Evolutionary conservation across 2,797 vertebrate species (phyloP), one percentile per base, ranked within the genome.

Genomic region (Saxicola maurus): DNA sequence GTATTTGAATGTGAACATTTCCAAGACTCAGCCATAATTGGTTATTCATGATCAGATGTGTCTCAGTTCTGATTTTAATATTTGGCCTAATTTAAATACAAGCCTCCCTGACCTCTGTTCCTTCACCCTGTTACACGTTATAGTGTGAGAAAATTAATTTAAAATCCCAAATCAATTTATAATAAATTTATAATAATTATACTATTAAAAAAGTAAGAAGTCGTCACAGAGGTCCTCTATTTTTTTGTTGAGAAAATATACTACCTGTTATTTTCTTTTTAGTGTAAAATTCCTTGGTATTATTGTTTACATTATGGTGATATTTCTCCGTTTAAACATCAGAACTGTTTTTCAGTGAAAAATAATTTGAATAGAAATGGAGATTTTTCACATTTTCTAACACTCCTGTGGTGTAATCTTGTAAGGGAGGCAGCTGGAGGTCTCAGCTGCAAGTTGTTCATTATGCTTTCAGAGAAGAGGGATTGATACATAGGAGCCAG

Each of bases 71-170:
- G 31, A 33, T 60, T 74, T 83, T 80, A 73, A 11, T 73, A 61
- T 49, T 55, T 23, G 8, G 4, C 10, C 8, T 46, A 11, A 20
- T 74, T 74, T 37, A 75, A 85, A 62, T 57, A 12, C 17, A n/a
- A 60, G 7, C 18, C 5, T 72, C 8, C 12, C 10, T 9, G 9
- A 43, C 55, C 11, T 64, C 43, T 88, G 4, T 73, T 82, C 27
- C 71, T 84, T 61, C 10, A 64, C 11, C 2, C 8, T 60, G 1
- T 38, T 59, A 6, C 7, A 28, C 0, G 0, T 67, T 72, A 25
- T 28, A 23, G 64, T 46, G 42, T 72, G 42, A 56, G 24, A 43
- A 65, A 21, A 48, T 35, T 43, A 56, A 52, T 68, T 30, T 1
- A 18, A 77, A 60, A 23, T 42, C 15, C 15, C 4, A 13, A 49